Base-by-base conservation (phyloP, 2,797 vertebrate genomes). In the Hemitrygon akajei region DNA sequence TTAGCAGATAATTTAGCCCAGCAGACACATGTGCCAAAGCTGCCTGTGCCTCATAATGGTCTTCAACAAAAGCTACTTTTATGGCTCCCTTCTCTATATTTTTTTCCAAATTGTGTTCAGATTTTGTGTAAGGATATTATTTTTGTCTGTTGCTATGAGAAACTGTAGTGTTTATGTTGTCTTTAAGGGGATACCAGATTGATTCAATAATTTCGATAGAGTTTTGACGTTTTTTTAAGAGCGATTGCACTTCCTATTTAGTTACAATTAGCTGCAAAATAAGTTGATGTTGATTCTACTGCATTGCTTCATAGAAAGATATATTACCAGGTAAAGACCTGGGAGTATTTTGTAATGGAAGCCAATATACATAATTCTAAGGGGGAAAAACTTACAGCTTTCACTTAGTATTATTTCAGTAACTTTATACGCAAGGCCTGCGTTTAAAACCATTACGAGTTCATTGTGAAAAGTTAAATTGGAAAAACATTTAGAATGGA, bases 1-100 rank as follows among this genome's bases (percentile, higher is more conserved):
- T 96, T 97, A 96, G 96, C 96, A 96, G 96, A 97, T 97, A 96
- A 96, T 96, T 96, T 94, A 96, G 96, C 95, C 96, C 96, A 95
- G 96, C 95, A 96, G 96, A 94, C 94, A 94, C 95, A 95, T 93
- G 71, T 93, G 91, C 91, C 91, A 93, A 93, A 93, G 91, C 40
- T 93, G 69, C 91, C 91, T 93, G 25, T 93, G 76, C 91, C 91
- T 93, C 71, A 58, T 93, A 93, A 93, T 30, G 47, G 37, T 93
- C 91, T 76, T 93, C 91, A 93, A 93, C 91, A 93, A 93, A 93
- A 93, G 91, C 71, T 58, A 93, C 91, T 93, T 93, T 93, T 93
- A 93, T 93, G 91, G 91, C 91, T 93, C 91, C 91, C 91, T 93
- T 47, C 71, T 93, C 71, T 93, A 71, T 47, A 76, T 93, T 93